Conservation (phyloP, 2,888 invertebrate species). For the Zaprionus lineosus region DNA sequence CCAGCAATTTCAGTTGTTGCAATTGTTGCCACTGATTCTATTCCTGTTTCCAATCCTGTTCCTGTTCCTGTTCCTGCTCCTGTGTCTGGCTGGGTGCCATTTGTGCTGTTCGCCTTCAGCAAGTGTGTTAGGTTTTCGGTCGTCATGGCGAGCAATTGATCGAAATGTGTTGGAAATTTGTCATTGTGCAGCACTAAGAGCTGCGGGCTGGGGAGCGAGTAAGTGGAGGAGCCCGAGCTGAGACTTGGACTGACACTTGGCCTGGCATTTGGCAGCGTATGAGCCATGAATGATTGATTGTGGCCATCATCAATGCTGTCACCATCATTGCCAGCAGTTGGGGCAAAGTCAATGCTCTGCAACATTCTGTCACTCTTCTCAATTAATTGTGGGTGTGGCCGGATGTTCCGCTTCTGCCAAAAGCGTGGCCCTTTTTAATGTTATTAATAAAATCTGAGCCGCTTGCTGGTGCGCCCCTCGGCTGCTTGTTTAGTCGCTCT, state of each 20-base stretch:
- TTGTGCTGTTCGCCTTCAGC: constrained; percentile 42
- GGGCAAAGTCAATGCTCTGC: constrained; percentile 54
- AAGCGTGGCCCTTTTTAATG: constrained; percentile 41
- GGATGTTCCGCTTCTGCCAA: constrained; percentile 3
- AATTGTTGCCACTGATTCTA: neutral
- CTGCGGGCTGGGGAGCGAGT: constrained; percentile 64
- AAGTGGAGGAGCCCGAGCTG: neutral
- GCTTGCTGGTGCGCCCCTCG: constrained; percentile 4
- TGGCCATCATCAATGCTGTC: constrained; percentile 60
- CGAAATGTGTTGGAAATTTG: constrained; percentile 79
- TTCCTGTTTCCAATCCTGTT: neutral
- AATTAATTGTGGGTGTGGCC: constrained; percentile 59
- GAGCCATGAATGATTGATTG: constrained; percentile 74
- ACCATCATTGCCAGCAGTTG: constrained; percentile 21
- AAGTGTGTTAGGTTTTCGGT: constrained; percentile 78
- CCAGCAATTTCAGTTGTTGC: no score
- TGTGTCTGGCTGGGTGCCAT: constrained; percentile 32
- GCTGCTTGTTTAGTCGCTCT: constrained; percentile 6
- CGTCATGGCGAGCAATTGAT: constrained; percentile 79
- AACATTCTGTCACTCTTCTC: constrained; percentile 60
- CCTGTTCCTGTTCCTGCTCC: constrained; percentile 5
- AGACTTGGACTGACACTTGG: constrained; percentile 8
- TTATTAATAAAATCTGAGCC: constrained; percentile 59
- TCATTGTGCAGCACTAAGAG: constrained; percentile 73
- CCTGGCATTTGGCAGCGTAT: constrained; percentile 51